These are phyloP conservation scores for Ostrea edulis DNA, from an alignment of 1,140 invertebrate species.

Conservation along the genomic window DNA sequence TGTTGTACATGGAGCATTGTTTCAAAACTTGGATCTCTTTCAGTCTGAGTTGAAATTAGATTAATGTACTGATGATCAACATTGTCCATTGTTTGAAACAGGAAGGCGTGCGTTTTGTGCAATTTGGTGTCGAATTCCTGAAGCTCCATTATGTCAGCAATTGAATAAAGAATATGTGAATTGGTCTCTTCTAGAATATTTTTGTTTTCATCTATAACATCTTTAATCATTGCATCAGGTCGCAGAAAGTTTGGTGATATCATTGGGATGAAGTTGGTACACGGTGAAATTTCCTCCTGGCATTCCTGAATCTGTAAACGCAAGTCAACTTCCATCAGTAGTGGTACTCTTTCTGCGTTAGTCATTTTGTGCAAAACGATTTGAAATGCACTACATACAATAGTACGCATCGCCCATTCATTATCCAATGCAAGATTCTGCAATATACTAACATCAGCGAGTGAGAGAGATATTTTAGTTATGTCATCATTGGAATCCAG, in stretches of 20 bases:
- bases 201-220: not conserved
- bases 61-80: not conserved
- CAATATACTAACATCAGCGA: not conserved
- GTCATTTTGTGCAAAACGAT: not conserved
- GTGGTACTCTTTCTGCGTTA: not conserved
- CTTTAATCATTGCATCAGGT: not conserved
- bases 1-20: not conserved
- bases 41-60: not conserved
- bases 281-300: not conserved
- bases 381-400: not conserved
- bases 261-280: not conserved
- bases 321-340: not conserved
- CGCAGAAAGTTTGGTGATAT: not conserved
- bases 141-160: not conserved
- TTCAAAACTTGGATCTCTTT: not conserved
- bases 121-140: not conserved
- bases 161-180: not conserved
- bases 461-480: not conserved
- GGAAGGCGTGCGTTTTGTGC: not conserved
- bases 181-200: not conserved
- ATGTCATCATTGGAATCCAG: not conserved
- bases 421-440: not conserved
- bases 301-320: not conserved
- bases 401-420: not conserved
- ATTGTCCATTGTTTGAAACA: not conserved